phyloP scores from a whole-genome alignment of 2,888 invertebrate genomes.

The Scelioninae gen. 2 region DNA sequence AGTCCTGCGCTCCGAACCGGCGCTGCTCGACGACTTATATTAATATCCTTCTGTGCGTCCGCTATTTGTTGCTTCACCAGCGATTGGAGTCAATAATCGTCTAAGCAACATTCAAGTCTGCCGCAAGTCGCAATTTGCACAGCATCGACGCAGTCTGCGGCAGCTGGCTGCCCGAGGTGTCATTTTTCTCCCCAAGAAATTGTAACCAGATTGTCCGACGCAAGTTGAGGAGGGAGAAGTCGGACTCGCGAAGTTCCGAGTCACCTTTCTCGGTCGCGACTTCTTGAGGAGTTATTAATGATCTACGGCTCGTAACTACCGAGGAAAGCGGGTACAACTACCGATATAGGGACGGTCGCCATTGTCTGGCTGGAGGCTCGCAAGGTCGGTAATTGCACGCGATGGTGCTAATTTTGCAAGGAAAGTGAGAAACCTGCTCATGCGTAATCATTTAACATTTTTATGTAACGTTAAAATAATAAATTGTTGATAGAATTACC shows the following conservation, averaged over 20 bases:
- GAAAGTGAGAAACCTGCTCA: too few species aligned
- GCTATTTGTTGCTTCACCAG: conserved; percentile 18
- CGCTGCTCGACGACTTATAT: conserved; percentile 55
- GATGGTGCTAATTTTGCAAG: too few species aligned
- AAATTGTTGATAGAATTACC: too few species aligned
- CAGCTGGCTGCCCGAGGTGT: conserved; percentile 12
- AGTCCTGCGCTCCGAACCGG: conserved; percentile 30
- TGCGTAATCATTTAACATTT: too few species aligned
- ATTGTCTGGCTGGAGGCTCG: too few species aligned
- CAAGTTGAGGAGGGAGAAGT: conserved; percentile 1
- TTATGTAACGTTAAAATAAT: too few species aligned
- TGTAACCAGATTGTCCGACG: conserved; percentile 14
- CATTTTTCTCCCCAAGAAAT: conserved; percentile 13
- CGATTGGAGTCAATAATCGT: conserved; percentile 35
- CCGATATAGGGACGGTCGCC: too few species aligned
- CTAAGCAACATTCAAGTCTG: conserved; percentile 28
- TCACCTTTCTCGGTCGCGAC: conserved; percentile 24
- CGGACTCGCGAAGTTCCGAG: not conserved
- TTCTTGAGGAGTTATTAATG: conserved; percentile 20
- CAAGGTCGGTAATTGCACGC: too few species aligned
- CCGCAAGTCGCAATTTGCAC: conserved; percentile 16
- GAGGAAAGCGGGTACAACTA: conserved; percentile 22
- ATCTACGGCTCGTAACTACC: conserved; percentile 20
- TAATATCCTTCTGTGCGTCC: conserved; percentile 47
- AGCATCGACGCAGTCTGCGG: too few species aligned